Evolutionary conservation across 2,888 invertebrate genomes (phyloP), one percentile per base, ranked within the genome.

Genomic region (Doris montereyensis): DNA sequence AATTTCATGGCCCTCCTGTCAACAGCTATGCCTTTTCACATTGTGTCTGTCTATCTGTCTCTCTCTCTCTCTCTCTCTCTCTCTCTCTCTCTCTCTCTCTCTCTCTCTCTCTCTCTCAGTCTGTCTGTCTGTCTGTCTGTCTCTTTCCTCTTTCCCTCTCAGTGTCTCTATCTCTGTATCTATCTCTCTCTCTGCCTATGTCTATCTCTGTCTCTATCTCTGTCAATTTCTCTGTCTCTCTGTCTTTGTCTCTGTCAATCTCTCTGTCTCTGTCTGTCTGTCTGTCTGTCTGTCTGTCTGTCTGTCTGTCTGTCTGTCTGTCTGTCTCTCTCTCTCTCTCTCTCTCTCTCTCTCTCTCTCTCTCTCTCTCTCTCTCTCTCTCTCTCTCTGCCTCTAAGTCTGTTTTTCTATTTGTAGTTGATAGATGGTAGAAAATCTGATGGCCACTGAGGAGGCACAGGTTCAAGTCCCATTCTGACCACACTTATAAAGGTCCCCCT

Each of bases 311-410:
- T 76, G 35, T 34, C 65, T 65, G 1, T 62, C 76, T 62, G 34
- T 34, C 35, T 65, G 1, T n/a, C 26, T 76, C 10, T 32, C 26
- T 76, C 1, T 24, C 34, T 62, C 21, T 34, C 35, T 28, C 35
- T 34, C 2, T 76, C 67, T 76, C 67, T 76, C 68, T 65, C 35
- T 76, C 28, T 76, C 26, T 76, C 65, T 76, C 67, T 76, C 68
- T 67, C 67, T 65, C 76, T 76, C 26, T 65, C 76, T 68, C 67
- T 76, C 76, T 76, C 67, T 76, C 68, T 76, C 28, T 67, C 30
- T 67, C 13, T 67, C 32, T 76, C 62, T 65, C 24, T 76, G 21
- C 65, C 32, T 65, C 62, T 76, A 21, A 34, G 28, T 62, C 62
- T 76, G 13, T 65, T 17, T 75, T 32, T 60, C 10, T 75, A n/a